Evolutionary conservation across 2,113 vertebrate genomes (phyloP).

Genomic region (Corythornis vintsioides): DNA sequence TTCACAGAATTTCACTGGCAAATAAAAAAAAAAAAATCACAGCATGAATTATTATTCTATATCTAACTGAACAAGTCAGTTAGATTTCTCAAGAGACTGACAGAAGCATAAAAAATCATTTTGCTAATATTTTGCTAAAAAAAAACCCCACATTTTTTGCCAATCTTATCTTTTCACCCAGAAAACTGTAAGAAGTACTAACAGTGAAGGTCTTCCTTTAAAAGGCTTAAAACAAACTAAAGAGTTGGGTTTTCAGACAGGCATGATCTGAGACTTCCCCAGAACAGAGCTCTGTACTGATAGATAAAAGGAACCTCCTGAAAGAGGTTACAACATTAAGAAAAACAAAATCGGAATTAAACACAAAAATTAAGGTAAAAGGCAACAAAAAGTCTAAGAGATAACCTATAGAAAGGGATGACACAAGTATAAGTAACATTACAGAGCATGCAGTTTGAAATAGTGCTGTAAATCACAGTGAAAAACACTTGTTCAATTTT

Average conservation of each 20-base stretch:
- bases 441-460: not conserved
- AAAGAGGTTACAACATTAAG: not conserved
- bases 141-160: accelerated
- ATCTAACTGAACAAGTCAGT: not conserved
- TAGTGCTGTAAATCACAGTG: not conserved
- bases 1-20: not conserved
- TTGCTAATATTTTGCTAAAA: not conserved
- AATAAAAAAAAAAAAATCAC: not conserved
- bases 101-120: not conserved
- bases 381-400: not conserved
- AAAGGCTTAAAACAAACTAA: not conserved
- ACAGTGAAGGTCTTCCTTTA: not conserved
- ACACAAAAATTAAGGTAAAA: not conserved
- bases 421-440: not conserved
- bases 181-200: not conserved
- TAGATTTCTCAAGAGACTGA: not conserved
- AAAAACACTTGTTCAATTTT: not conserved
- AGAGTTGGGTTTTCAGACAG: not conserved
- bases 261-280: not conserved
- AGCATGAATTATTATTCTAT: not conserved
- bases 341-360: not conserved
- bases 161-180: not conserved
- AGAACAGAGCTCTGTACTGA: not conserved
- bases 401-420: not conserved
- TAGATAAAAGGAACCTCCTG: not conserved